phyloP scores from a whole-genome alignment of 2,113 vertebrate genomes.

The Chiloscyllium plagiosum region DNA sequence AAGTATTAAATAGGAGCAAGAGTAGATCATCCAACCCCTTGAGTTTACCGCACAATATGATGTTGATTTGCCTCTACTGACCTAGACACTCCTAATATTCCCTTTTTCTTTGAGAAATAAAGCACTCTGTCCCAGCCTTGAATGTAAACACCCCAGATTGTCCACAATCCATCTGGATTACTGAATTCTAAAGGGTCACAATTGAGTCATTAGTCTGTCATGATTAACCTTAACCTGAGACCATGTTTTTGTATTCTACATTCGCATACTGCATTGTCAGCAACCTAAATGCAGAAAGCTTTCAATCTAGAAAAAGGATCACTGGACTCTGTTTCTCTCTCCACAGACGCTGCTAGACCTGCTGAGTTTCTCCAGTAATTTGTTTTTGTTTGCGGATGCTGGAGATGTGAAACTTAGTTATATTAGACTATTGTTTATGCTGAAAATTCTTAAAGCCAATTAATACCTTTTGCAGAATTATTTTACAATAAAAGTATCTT shows the following conservation, averaged over 20 bases:
- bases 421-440: neutral
- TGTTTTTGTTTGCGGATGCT: too few species aligned
- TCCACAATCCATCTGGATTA: neutral
- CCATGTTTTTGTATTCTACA: neutral
- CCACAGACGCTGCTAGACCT: too few species aligned
- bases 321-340: too few species aligned
- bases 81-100: neutral
- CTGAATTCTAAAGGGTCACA: neutral
- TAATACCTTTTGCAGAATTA: neutral
- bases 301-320: neutral
- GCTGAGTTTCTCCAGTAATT: too few species aligned
- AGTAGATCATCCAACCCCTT: neutral
- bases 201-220: neutral
- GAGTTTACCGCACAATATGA: neutral
- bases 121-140: neutral
- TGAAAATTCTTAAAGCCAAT: neutral
- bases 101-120: neutral
- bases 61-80: neutral
- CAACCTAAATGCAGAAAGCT: conserved; percentile 29
- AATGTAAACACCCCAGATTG: neutral
- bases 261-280: neutral
- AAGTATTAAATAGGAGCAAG: neutral
- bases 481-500: conserved; percentile 37
- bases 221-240: neutral
- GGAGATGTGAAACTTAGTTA: too few species aligned